These are phyloP conservation scores for Rhizoglyphus robini DNA, from an alignment of 1,140 invertebrate species.

Conservation along the genomic window DNA sequence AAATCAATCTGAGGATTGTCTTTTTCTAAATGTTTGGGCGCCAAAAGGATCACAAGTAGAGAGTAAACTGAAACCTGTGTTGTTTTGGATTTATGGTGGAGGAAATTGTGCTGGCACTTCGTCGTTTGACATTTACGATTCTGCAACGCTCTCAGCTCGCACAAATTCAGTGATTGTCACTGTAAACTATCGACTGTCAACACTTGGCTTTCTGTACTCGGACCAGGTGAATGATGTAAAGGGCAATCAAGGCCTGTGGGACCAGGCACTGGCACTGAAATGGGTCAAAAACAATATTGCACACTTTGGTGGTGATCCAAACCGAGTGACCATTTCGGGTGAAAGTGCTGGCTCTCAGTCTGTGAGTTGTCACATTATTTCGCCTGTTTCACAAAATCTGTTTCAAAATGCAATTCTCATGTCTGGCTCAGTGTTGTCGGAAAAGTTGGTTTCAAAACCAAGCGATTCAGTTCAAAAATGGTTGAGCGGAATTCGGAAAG, in stretches of 20 bases:
- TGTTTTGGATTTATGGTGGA: conserved; percentile 93
- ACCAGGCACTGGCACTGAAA: conserved; percentile 36
- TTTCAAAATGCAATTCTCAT: conserved; percentile 54
- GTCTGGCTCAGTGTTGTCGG: conserved; percentile 51
- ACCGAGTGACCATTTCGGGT: conserved; percentile 86
- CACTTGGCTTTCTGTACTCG: conserved; percentile 19
- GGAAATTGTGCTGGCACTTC: conserved; percentile 76
- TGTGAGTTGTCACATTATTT: conserved; percentile 81
- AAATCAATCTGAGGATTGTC: conserved; percentile 89
- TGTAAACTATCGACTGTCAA: conserved; percentile 38
- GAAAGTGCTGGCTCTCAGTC: conserved; percentile 89
- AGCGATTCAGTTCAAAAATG: conserved; percentile 60
- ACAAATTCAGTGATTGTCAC: conserved; percentile 56
- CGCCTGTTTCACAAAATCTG: conserved; percentile 62
- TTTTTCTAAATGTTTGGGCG: conserved; percentile 79
- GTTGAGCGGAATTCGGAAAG: conserved; percentile 63
- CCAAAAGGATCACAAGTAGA: conserved; percentile 35
- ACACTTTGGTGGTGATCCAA: conserved; percentile 80
- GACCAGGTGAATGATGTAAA: conserved; percentile 7
- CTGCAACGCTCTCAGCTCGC: conserved; percentile 64
- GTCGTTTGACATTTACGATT: conserved; percentile 76
- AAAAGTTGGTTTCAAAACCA: conserved; percentile 72
- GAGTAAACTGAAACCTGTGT: conserved; percentile 44
- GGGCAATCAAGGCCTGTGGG: conserved; percentile 43
- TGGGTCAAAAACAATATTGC: conserved; percentile 77